Conservation (phyloP, 2,113 vertebrate species). For the Pandion haliaetus region DNA sequence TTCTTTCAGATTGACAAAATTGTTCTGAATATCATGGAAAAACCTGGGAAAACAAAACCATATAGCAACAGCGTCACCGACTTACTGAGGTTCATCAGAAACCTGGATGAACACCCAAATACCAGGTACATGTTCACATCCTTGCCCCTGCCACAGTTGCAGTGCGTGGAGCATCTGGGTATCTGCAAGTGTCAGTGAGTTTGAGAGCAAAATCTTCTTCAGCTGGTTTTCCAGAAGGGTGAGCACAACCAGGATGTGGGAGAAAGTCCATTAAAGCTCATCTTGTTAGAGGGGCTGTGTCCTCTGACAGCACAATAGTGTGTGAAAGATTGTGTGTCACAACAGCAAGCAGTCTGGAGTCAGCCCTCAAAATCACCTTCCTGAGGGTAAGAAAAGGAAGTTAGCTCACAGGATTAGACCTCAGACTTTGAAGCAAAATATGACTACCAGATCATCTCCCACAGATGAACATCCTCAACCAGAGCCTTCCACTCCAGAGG, state of each 20-base stretch:
- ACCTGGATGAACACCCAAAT: slow-evolving; percentile 67
- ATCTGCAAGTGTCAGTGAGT: not conserved
- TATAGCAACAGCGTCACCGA: rapidly evolving
- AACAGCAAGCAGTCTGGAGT: not conserved
- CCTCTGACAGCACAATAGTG: not conserved
- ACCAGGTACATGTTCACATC: not conserved
- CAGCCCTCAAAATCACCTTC: not conserved
- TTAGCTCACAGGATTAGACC: not conserved
- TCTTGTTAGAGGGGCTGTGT: not conserved
- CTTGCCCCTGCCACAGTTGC: not conserved
- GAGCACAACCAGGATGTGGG: not conserved
- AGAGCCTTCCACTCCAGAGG: not conserved
- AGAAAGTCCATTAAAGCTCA: not conserved
- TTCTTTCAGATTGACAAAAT: slow-evolving; percentile 10
- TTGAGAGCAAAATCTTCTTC: not conserved
- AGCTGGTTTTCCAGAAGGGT: not conserved
- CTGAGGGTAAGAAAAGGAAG: not conserved
- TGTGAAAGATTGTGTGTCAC: not conserved
- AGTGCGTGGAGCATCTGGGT: not conserved
- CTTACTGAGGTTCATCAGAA: slow-evolving; percentile 71
- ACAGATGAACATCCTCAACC: not conserved
- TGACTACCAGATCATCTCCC: not conserved
- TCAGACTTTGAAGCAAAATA: not conserved
- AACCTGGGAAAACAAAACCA: rapidly evolving
- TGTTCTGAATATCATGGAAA: not conserved